These are phyloP conservation scores for Andricus curvator DNA, from an alignment of 2,888 invertebrate genomes.

Conservation along the genomic window DNA sequence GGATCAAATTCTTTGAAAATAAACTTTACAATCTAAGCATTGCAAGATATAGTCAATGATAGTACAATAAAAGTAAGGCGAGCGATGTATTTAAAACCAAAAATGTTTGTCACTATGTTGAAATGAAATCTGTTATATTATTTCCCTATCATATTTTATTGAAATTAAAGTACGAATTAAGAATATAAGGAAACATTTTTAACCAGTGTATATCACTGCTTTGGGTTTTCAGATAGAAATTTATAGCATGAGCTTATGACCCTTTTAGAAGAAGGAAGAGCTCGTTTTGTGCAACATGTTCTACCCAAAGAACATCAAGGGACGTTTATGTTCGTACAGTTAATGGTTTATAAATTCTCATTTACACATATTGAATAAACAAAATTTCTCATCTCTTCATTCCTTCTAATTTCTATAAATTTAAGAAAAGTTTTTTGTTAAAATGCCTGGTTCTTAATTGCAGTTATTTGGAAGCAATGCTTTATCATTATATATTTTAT, in stretches of 20 bases:
- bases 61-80: no score
- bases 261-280: background rate
- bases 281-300: background rate
- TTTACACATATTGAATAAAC: background rate
- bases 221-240: no score
- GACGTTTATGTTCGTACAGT: background rate
- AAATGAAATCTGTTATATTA: no score
- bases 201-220: background rate
- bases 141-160: background rate
- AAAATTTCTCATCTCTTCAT: background rate
- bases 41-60: no score
- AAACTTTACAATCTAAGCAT: background rate
- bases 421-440: no score
- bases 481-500: no score
- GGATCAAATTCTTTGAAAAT: background rate
- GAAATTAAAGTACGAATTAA: background rate
- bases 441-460: no score
- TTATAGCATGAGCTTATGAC: background rate
- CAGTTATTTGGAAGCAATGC: no score
- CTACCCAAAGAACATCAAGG: background rate
- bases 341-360: no score
- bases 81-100: no score
- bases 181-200: background rate
- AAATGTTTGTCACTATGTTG: no score
- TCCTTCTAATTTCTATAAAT: no score